These are phyloP conservation scores for Danionella dracula DNA, from an alignment of 2,797 vertebrate genomes.

Conservation along the genomic window DNA sequence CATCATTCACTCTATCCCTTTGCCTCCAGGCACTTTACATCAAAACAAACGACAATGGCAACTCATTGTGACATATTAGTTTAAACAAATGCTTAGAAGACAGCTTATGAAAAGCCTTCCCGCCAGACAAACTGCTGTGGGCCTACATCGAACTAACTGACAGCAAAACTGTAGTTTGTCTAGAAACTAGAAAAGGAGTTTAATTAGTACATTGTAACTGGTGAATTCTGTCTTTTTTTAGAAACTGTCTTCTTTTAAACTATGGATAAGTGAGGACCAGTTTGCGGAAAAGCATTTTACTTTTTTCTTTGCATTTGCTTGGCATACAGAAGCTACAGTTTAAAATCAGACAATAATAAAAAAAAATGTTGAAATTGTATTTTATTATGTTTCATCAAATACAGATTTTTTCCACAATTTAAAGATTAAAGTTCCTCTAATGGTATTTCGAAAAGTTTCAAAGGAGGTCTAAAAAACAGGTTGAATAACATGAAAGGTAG, in stretches of 20 bases:
- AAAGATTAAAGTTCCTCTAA: no score
- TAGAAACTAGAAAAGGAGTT: neutral
- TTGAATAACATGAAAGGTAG: no score
- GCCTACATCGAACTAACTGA: neutral
- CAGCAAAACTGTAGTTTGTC: neutral
- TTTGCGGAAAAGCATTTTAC: neutral
- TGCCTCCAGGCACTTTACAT: conserved; percentile 34
- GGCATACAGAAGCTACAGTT: no score
- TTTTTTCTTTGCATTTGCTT: neutral
- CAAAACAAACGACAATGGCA: conserved; percentile 37
- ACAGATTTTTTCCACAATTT: no score
- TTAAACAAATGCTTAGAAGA: conserved; percentile 24
- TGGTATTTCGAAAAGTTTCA: no score
- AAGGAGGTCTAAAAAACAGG: no score
- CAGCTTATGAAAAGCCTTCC: conserved; percentile 13
- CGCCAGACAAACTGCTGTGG: neutral
- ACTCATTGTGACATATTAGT: conserved; percentile 32
- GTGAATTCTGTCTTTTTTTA: neutral
- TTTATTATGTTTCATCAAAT: no score
- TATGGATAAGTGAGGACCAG: neutral
- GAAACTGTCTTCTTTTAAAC: neutral
- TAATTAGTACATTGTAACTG: neutral
- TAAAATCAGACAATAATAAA: no score
- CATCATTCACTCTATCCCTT: conserved; percentile 33
- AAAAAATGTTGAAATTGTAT: no score